phyloP scores from a whole-genome alignment of 2,888 invertebrate genomes.

The Pollenia angustigena region DNA sequence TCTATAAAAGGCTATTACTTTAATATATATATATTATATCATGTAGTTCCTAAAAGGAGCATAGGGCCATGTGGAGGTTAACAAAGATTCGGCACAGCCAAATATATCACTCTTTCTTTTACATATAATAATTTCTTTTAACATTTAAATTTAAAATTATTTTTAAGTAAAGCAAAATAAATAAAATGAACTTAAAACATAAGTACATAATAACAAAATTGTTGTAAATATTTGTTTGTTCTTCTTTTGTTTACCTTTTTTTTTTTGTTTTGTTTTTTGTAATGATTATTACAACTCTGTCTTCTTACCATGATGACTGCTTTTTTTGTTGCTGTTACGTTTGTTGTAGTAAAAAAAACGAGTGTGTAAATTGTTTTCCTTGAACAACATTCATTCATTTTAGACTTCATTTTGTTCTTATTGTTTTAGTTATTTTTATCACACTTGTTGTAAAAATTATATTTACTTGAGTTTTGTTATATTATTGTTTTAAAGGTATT shows the following conservation, averaged over 20 bases:
- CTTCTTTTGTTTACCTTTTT: not conserved
- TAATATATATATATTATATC: too few species aligned
- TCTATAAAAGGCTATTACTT: too few species aligned
- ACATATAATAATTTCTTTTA: too few species aligned
- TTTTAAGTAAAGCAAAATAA: too few species aligned
- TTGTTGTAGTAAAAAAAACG: slow-evolving; percentile 17
- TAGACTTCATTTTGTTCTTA: slow-evolving; percentile 9
- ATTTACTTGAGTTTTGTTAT: not conserved
- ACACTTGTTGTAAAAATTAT: not conserved
- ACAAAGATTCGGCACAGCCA: too few species aligned
- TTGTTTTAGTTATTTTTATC: not conserved
- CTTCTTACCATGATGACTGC: slow-evolving; percentile 6
- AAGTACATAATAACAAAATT: too few species aligned
- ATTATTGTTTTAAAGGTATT: not conserved
- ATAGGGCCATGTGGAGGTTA: too few species aligned
- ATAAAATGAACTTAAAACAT: too few species aligned
- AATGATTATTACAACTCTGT: slow-evolving; percentile 31
- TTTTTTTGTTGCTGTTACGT: not conserved
- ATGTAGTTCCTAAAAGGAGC: too few species aligned
- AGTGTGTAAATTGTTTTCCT: slow-evolving; percentile 25
- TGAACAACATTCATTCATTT: slow-evolving; percentile 35
- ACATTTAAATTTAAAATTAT: too few species aligned
- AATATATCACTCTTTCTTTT: too few species aligned
- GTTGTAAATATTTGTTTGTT: slow-evolving; percentile 1
- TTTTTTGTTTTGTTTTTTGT: not conserved